phyloP scores from a whole-genome alignment of 2,113 vertebrate genomes.

The Mormyrus iriodes region DNA sequence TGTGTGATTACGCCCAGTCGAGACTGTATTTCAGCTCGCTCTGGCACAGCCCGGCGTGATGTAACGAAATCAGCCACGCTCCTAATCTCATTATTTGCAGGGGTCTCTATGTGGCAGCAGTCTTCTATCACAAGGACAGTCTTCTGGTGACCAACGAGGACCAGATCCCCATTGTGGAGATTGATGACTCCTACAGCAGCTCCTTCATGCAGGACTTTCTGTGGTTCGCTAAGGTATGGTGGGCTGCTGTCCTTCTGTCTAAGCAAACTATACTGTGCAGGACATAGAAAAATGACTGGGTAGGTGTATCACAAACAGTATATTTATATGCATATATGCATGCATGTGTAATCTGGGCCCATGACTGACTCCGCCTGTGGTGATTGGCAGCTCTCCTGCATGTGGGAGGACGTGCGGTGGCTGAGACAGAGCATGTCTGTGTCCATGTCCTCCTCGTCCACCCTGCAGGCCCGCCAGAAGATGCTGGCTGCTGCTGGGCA shows the following conservation, averaged over 20 bases:
- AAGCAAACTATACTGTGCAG: not conserved
- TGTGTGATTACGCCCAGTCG: not conserved
- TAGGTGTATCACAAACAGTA: not conserved
- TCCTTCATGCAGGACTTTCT: slow-evolving; percentile 93
- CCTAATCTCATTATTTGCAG: slow-evolving; percentile 55
- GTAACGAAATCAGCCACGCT: not conserved
- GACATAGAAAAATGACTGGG: not conserved
- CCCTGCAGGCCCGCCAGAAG: slow-evolving; percentile 86
- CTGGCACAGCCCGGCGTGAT: not conserved
- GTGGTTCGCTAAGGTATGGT: slow-evolving; percentile 91
- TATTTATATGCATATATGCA: not conserved
- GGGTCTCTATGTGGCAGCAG: slow-evolving; percentile 86
- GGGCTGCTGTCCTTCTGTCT: not conserved
- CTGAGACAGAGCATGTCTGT: slow-evolving; percentile 81
- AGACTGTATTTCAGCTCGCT: not conserved
- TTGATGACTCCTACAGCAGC: slow-evolving; percentile 87
- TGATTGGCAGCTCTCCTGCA: slow-evolving; percentile 83
- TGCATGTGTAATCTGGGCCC: not conserved
- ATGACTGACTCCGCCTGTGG: slow-evolving; percentile 16
- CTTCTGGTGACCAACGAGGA: slow-evolving; percentile 93
- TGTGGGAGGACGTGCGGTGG: slow-evolving; percentile 98
- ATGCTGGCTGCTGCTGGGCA: slow-evolving; percentile 86
- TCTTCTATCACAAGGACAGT: slow-evolving; percentile 93
- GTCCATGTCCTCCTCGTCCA: slow-evolving; percentile 80
- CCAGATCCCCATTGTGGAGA: slow-evolving; percentile 95